phyloP scores from a whole-genome alignment of 2,888 invertebrate species.

The Sinhomidia bicolor region DNA sequence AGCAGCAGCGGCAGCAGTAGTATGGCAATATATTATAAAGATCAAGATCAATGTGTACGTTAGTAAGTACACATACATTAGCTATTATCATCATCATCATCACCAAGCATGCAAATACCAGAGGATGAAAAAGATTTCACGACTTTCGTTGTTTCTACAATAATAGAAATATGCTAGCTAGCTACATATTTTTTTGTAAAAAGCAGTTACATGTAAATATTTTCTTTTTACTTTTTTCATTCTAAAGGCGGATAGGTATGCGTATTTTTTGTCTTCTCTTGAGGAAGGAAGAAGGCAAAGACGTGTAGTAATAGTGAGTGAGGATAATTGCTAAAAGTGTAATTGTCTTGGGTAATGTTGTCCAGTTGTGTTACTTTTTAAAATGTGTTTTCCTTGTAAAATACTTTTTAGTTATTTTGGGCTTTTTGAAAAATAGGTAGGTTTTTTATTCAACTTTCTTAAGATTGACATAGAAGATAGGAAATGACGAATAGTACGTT shows the following conservation, averaged over 20 bases:
- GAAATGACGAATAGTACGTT: not conserved
- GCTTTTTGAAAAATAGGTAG: not conserved
- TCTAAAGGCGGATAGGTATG: not conserved
- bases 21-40: not conserved
- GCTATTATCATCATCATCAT: not conserved
- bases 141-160: not conserved
- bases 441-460: not conserved
- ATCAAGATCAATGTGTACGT: not conserved
- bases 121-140: not conserved
- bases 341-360: constrained; percentile 55
- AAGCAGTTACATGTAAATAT: no score
- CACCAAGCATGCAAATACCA: not conserved
- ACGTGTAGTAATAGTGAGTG: not conserved
- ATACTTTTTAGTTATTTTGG: not conserved
- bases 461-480: constrained; percentile 37
- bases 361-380: not conserved
- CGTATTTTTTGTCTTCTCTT: constrained; percentile 1
- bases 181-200: not conserved
- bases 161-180: not conserved
- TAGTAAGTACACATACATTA: not conserved
- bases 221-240: not conserved
- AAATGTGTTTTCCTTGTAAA: not conserved
- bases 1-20: no score
- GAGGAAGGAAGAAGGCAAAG: not conserved
- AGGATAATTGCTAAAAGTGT: constrained; percentile 32